These are phyloP conservation scores for Parnassius glacialis DNA, from an alignment of 2,888 invertebrate species.

Conservation along the genomic window DNA sequence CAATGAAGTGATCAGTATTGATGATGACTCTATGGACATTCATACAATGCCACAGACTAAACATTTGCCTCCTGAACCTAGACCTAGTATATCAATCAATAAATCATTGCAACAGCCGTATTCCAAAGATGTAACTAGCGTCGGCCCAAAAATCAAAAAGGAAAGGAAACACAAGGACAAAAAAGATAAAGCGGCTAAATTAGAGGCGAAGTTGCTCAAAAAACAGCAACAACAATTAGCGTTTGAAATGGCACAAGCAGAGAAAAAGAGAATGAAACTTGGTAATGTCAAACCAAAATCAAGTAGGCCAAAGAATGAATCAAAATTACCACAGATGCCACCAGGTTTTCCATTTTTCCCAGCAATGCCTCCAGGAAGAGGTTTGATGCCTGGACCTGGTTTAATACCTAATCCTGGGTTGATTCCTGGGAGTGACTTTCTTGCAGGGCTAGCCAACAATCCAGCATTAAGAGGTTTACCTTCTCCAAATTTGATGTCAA, in stretches of 20 bases:
- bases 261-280: conserved; percentile 63
- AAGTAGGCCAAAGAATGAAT: conserved; percentile 66
- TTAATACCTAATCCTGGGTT: conserved; percentile 71
- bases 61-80: conserved; percentile 46
- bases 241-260: conserved; percentile 64
- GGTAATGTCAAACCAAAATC: conserved; percentile 60
- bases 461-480: conserved; percentile 69
- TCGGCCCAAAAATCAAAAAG: conserved; percentile 81
- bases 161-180: conserved; percentile 80
- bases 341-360: conserved; percentile 74
- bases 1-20: conserved; percentile 74
- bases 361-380: conserved; percentile 71
- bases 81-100: conserved; percentile 65
- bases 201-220: conserved; percentile 70
- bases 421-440: conserved; percentile 70
- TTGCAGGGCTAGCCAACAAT: conserved; percentile 68
- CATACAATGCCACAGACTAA: conserved; percentile 47
- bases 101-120: conserved; percentile 71
- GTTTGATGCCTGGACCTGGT: conserved; percentile 79
- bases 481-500: conserved; percentile 66
- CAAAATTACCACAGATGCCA: conserved; percentile 65
- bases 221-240: conserved; percentile 72
- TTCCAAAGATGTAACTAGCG: conserved; percentile 77
- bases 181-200: conserved; percentile 72
- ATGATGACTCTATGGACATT: conserved; percentile 71